Evolutionary conservation across 2,888 invertebrate genomes (phyloP).

Genomic region (Eupithecia subumbrata): DNA sequence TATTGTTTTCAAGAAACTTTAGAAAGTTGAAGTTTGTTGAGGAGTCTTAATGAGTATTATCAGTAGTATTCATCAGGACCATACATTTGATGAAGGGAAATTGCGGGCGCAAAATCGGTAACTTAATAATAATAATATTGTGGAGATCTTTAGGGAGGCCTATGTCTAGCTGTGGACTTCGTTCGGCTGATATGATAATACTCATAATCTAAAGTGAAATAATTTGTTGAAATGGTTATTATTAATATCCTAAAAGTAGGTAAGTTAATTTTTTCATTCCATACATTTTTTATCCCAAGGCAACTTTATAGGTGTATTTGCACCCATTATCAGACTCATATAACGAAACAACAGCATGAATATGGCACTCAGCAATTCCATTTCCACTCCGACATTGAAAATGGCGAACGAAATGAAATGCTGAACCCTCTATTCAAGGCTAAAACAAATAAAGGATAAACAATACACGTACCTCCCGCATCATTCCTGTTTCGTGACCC

Average conservation of each 20-base stretch:
- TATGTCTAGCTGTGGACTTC: too few relatives aligned
- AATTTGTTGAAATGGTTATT: not conserved
- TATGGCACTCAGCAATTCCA: constrained; percentile 24
- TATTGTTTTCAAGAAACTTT: too few relatives aligned
- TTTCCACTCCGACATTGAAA: constrained; percentile 44
- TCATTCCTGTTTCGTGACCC: constrained; percentile 68
- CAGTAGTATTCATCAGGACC: too few relatives aligned
- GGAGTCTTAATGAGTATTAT: too few relatives aligned
- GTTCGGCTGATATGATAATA: too few relatives aligned
- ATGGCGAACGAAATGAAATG: constrained; percentile 50
- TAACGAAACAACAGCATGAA: constrained; percentile 31
- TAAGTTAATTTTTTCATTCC: not conserved
- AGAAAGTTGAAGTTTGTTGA: too few relatives aligned
- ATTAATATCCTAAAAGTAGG: not conserved
- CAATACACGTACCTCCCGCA: constrained; percentile 62
- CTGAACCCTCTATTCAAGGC: constrained; percentile 56
- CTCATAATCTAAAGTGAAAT: not conserved
- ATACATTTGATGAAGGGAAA: too few relatives aligned
- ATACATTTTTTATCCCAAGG: not conserved
- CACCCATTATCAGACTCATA: not conserved
- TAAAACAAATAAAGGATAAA: constrained; percentile 66
- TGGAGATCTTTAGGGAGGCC: too few relatives aligned
- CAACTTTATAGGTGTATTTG: not conserved
- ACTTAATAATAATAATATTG: too few relatives aligned
- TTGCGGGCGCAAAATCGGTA: too few relatives aligned